Evolutionary conservation across 1,140 invertebrate genomes (phyloP), one percentile per base, ranked within the genome.

Genomic region (Leptestheria dahalacensis): DNA sequence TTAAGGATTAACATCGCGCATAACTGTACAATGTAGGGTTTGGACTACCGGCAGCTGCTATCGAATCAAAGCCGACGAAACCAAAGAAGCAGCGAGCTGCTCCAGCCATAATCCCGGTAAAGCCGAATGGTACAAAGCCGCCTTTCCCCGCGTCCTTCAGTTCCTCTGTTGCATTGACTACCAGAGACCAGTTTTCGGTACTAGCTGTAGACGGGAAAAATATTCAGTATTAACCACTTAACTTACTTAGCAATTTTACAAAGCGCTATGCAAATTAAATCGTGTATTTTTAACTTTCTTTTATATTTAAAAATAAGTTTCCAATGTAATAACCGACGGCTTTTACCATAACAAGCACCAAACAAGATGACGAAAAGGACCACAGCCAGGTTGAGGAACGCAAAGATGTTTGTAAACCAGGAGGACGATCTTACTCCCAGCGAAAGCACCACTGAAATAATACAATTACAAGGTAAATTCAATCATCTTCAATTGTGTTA

Each of bases 11-110:
- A 26, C 29, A 52, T 52, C 50, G n/a, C n/a, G n/a, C n/a, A n/a
- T 18, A 3, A 18, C 15, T 6, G 20, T 9, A 26, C 25, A 52
- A 56, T 2, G 0, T 48, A 29, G 25, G 25, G 48, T 59, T 9
- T 41, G 15, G 6, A 41, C 6, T 41, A 51, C 61, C 91, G 15
- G 75, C 74, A 3, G 91, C 92, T 2, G 92, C 91, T 61, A 97
- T 95, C 61, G 94, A 94, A 70, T 97, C 92, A 72, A 96, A 97
- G 28, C 92, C 92, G 66, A 96, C 95, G 74, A 94, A 96, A 49
- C 53, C 91, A 70, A 95, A 97, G 76, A 97, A 97, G 72, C 91
- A 95, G 21, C 89, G 94, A 20, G 90, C 91, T 2, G 89, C 88
- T 18, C 90, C 90, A 0, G 79, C 75, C 79, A 89, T 83, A 3